Percentiles rank a stretch among this genome's conserved stretches.
Evolutionary conservation across 2,888 invertebrate species (phyloP).

Genomic region (Lasioglossum vierecki): DNA sequence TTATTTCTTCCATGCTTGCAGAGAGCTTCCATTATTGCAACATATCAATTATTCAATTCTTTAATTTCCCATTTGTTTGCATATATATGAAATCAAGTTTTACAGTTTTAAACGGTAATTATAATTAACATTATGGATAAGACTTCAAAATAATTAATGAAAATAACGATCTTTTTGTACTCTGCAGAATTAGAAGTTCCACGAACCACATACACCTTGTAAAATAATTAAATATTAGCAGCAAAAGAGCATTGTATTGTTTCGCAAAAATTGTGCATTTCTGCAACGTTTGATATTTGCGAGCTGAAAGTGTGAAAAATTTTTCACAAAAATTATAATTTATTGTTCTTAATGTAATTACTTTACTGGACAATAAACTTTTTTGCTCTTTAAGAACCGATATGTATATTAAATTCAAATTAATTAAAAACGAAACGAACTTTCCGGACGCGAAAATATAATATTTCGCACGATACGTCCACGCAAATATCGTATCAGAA

Average conservation of each 20-base stretch:
- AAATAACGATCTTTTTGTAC: background rate
- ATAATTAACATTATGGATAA: background rate
- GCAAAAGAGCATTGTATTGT: too few relatives aligned
- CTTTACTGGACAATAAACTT: background rate
- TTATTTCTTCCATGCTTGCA: background rate
- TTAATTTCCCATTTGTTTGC: background rate
- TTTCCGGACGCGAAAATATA: too few relatives aligned
- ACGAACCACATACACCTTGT: background rate
- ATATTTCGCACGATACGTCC: too few relatives aligned
- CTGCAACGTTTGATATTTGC: too few relatives aligned
- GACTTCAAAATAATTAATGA: background rate
- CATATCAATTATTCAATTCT: background rate
- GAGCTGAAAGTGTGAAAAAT: too few relatives aligned
- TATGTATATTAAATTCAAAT: background rate
- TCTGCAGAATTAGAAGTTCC: background rate
- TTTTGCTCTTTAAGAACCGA: background rate
- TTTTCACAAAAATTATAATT: too few relatives aligned
- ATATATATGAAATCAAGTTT: background rate
- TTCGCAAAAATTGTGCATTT: too few relatives aligned
- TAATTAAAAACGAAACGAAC: background rate
- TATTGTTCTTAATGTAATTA: too few relatives aligned
- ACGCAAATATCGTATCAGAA: too few relatives aligned
- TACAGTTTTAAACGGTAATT: background rate
- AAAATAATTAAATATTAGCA: background rate
- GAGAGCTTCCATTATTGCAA: background rate